Conservation (phyloP, 2,113 vertebrate genomes). For the Heterocephalus glaber region DNA sequence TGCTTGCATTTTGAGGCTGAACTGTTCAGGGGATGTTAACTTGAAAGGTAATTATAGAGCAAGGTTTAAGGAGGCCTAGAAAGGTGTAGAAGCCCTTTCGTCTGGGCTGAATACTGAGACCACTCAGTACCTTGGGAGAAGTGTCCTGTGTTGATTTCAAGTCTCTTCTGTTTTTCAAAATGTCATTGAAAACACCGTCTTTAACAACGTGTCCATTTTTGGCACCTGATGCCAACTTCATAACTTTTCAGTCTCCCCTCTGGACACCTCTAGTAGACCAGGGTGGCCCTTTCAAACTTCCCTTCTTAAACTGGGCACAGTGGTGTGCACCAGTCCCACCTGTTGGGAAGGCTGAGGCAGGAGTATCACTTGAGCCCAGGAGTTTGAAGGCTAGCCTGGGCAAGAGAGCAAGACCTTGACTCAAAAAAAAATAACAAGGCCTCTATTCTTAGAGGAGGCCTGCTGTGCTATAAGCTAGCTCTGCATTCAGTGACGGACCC, state of each 20-base stretch:
- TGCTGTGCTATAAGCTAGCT: neutral
- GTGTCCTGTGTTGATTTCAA: neutral
- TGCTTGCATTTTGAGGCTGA: slow-evolving; percentile 38
- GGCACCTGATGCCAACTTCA: neutral
- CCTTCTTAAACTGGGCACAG: neutral
- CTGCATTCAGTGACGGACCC: neutral
- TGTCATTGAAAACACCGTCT: neutral
- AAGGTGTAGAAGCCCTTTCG: neutral
- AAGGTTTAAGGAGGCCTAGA: neutral
- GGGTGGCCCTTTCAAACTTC: neutral
- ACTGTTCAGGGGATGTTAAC: neutral
- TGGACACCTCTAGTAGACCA: neutral
- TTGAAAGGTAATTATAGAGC: neutral
- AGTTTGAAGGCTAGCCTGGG: neutral
- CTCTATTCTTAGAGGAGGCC: neutral
- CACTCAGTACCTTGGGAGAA: neutral
- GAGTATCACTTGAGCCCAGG: neutral
- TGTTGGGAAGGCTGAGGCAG: neutral
- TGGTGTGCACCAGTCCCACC: neutral
- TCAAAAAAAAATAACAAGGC: neutral
- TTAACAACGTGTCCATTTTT: neutral
- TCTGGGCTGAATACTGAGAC: neutral
- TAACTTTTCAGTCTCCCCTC: neutral
- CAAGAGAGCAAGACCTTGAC: neutral
- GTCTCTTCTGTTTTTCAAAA: neutral